Evolutionary conservation across 2,113 vertebrate genomes (phyloP).

Genomic region (Heterotilapia buettikoferi): DNA sequence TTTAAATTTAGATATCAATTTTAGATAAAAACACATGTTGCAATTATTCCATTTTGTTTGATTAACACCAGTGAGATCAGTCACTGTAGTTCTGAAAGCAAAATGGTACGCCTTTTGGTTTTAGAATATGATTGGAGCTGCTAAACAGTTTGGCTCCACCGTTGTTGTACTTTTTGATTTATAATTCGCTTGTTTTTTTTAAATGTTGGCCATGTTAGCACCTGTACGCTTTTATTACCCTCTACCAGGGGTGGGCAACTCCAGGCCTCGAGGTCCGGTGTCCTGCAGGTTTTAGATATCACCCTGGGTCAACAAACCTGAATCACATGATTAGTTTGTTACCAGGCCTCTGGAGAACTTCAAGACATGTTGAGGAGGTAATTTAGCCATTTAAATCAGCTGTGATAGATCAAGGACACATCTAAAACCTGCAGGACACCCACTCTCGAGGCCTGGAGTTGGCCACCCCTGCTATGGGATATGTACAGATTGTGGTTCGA

Average conservation of each 20-base stretch:
- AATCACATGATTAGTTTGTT: neutral
- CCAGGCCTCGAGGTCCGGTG: neutral
- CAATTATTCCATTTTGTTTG: neutral
- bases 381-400: neutral
- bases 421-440: neutral
- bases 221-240: neutral
- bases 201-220: neutral
- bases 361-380: neutral
- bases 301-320: neutral
- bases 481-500: neutral
- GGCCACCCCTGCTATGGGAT: neutral
- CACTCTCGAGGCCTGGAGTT: neutral
- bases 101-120: neutral
- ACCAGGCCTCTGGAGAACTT: neutral
- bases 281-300: neutral
- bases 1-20: neutral
- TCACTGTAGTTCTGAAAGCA: neutral
- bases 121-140: neutral
- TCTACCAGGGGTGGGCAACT: neutral
- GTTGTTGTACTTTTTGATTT: neutral
- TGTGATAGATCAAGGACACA: neutral
- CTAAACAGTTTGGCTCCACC: neutral
- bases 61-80: neutral
- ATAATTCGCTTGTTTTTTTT: neutral
- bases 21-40: neutral